Evolutionary conservation across 2,113 vertebrate genomes (phyloP).

Genomic region (Colaptes auratus): DNA sequence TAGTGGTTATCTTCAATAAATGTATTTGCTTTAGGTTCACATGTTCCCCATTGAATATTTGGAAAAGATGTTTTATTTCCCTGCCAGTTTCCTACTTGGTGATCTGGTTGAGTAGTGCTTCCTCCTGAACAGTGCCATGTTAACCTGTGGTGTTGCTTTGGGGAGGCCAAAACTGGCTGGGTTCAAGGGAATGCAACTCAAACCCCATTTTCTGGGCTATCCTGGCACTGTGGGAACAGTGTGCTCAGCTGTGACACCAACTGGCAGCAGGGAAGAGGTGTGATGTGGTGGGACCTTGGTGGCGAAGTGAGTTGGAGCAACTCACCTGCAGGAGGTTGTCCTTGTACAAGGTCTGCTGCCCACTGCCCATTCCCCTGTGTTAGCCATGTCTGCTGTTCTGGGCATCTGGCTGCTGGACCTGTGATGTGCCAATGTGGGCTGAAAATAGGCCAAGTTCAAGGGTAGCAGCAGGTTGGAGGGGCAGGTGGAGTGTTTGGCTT

Average conservation of each 20-base stretch:
- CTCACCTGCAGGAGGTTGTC: fast-evolving
- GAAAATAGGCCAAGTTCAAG: not conserved
- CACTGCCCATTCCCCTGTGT: not conserved
- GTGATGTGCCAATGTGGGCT: not conserved
- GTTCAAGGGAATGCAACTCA: not conserved
- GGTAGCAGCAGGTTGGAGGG: not conserved
- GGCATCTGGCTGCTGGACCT: not conserved
- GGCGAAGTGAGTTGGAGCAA: not conserved
- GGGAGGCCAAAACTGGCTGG: not conserved
- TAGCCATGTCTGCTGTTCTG: not conserved
- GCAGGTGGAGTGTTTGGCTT: not conserved
- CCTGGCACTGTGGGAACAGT: fast-evolving
- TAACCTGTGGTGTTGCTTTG: not conserved
- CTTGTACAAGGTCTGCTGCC: not conserved
- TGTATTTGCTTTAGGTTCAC: not conserved
- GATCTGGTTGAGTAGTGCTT: not conserved
- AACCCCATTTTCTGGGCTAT: not conserved
- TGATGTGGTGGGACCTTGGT: not conserved
- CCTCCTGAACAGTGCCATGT: fast-evolving
- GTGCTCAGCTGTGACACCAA: not conserved
- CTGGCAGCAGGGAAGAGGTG: not conserved
- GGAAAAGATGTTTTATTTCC: not conserved
- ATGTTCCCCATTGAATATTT: not conserved
- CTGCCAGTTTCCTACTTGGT: not conserved
- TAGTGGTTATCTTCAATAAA: not conserved